Conservation (phyloP, 2,888 invertebrate genomes). For the Coremacera marginata region DNA sequence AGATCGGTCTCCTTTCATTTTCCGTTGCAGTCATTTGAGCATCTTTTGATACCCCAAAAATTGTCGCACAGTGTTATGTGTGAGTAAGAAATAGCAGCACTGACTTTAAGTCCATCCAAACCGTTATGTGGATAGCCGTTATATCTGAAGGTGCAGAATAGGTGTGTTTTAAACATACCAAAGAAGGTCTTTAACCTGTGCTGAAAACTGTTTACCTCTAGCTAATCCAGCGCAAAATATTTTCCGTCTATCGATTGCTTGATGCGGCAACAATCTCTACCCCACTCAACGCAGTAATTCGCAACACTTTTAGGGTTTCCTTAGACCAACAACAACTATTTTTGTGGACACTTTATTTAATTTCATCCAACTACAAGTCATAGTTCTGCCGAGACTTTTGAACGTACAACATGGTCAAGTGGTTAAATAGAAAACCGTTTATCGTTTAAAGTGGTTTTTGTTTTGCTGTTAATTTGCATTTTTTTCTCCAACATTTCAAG, state of each 20-base stretch:
- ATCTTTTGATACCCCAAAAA: too few species aligned
- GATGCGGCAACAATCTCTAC: slow-evolving; percentile 23
- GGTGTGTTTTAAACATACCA: too few species aligned
- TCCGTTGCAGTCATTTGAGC: too few species aligned
- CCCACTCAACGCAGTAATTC: not conserved
- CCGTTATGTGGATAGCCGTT: too few species aligned
- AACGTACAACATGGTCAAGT: slow-evolving; percentile 52
- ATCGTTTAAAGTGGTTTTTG: not conserved
- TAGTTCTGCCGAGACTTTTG: slow-evolving; percentile 57
- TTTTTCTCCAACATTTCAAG: too few species aligned
- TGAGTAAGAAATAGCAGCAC: too few species aligned
- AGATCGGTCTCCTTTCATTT: too few species aligned
- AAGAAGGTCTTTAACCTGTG: slow-evolving; percentile 29
- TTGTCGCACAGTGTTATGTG: too few species aligned
- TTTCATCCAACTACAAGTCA: slow-evolving; percentile 49
- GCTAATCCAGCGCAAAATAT: slow-evolving; percentile 23
- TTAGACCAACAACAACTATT: not conserved
- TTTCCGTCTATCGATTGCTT: slow-evolving; percentile 29
- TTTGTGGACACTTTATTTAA: slow-evolving; percentile 56
- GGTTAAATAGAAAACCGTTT: not conserved
- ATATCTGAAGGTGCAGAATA: too few species aligned
- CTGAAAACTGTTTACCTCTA: slow-evolving; percentile 20
- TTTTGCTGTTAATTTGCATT: not conserved
- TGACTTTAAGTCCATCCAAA: too few species aligned
- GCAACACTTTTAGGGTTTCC: slow-evolving; percentile 22